These are phyloP conservation scores for Nemotelus nigrinus DNA, from an alignment of 2,888 invertebrate species.

Conservation along the genomic window DNA sequence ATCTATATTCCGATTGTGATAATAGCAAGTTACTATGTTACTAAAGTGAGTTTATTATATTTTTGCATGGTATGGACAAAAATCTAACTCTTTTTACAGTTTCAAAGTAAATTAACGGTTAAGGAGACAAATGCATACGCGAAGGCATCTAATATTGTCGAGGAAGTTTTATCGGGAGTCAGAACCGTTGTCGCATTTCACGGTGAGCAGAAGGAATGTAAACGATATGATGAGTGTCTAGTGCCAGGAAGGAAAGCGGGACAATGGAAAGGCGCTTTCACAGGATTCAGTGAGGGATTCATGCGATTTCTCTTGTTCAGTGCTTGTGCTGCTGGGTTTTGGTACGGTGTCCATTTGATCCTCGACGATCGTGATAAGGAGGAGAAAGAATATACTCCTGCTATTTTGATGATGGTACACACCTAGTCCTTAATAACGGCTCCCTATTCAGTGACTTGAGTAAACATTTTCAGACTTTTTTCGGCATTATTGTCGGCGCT, in stretches of 20 bases:
- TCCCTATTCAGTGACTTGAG: neutral
- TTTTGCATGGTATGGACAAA: too few species aligned
- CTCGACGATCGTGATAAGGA: slow-evolving; percentile 71
- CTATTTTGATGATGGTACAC: slow-evolving; percentile 76
- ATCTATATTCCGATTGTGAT: slow-evolving; percentile 82
- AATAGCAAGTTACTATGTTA: slow-evolving; percentile 77
- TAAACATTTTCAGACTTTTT: slow-evolving; percentile 66
- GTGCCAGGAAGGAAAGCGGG: slow-evolving; percentile 74
- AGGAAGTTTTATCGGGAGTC: slow-evolving; percentile 78
- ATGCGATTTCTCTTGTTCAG: slow-evolving; percentile 80
- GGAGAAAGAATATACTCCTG: slow-evolving; percentile 74
- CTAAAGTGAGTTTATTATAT: slow-evolving; percentile 69
- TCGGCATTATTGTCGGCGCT: slow-evolving; percentile 81
- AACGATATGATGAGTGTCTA: slow-evolving; percentile 70
- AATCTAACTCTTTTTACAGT: slow-evolving; percentile 58
- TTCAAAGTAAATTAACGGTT: slow-evolving; percentile 74
- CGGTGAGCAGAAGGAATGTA: slow-evolving; percentile 78
- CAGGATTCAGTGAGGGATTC: slow-evolving; percentile 75
- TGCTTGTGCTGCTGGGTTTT: slow-evolving; percentile 81
- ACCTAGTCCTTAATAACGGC: neutral
- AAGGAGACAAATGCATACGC: slow-evolving; percentile 78
- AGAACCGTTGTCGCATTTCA: slow-evolving; percentile 83
- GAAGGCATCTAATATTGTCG: slow-evolving; percentile 78
- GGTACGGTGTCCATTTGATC: slow-evolving; percentile 82
- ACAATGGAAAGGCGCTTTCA: slow-evolving; percentile 72